Evolutionary conservation across 53 echinoderm and acorn worm species (phyloP), one percentile per base, ranked within the genome.

Genomic region (Paracentrotus lividus): DNA sequence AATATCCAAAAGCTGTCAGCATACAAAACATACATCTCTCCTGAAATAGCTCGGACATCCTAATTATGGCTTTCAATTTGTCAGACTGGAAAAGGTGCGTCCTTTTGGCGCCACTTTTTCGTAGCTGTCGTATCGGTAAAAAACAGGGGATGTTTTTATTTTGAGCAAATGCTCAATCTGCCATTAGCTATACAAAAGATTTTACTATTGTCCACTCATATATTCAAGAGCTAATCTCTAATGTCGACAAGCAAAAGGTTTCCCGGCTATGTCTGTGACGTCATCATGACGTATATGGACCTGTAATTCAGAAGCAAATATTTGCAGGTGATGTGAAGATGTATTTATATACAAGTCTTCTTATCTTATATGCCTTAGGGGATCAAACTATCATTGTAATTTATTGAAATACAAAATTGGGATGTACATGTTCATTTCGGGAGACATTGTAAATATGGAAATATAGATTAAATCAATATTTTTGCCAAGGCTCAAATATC

Each of bases 191-290:
- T 8, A n/a, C n/a, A n/a, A 47, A 81, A 81, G 0, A 47, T 26
- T 8, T 27, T n/a, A n/a, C 47, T 45, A 81, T 81, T 81, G 81
- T 81, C 81, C 27, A n/a, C n/a, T 81, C 81, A 81, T 81, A 45
- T 81, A 81, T 81, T 81, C n/a, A 49, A 81, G 47, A 81, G 47
- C 81, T 81, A 81, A 81, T 81, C 81, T 81, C 81, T 81, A 81
- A 81, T 81, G 81, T 45, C 81, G 27, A 47, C 1, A 47, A 45
- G 24, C 8, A 26, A 45, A 78, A 33, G 78, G 44, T n/a, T 78
- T 78, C 8, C n/a, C 45, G 15, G 26, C 44, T 81, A 9, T 24
- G 10, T 47, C 0, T 49, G 81, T 81, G 81, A 81, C 81, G 45
- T 81, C 47, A 81, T 81, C 8, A 27, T 81, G 81, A 81, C 81